Percentiles rank a stretch among this genome's conserved stretches.
These are phyloP conservation scores for Lordiphosa mommai DNA, from an alignment of 1,140 invertebrate species.

Conservation along the genomic window DNA sequence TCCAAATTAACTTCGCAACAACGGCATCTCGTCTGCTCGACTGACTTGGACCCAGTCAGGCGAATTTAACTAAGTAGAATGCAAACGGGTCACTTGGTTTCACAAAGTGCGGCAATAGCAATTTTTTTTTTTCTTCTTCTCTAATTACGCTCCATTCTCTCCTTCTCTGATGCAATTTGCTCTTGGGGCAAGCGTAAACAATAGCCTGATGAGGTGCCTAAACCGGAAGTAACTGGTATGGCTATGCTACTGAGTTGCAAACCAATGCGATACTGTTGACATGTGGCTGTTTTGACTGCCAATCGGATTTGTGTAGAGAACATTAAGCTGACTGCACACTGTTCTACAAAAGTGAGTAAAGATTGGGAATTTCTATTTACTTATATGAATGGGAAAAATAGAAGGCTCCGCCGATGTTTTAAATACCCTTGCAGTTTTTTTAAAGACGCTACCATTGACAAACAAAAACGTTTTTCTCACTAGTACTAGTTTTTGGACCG, in stretches of 20 bases:
- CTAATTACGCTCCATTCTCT: background rate
- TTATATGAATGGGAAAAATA: background rate
- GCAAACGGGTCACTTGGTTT: background rate
- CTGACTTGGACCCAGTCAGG: background rate
- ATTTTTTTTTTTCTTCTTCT: background rate
- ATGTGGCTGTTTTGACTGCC: background rate
- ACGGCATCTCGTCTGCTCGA: background rate
- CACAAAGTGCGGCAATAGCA: background rate
- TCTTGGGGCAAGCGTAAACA: no score
- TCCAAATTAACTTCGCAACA: conserved; percentile 16
- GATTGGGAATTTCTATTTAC: background rate
- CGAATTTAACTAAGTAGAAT: background rate
- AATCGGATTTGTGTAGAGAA: background rate
- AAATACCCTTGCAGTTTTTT: no score
- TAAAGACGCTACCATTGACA: no score
- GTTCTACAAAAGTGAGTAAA: background rate
- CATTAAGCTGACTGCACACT: background rate
- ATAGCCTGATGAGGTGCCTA: background rate
- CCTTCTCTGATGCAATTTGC: background rate
- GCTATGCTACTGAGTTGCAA: background rate
- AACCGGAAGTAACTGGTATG: background rate
- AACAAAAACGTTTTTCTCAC: no score
- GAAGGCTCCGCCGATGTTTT: no score
- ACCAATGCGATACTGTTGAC: background rate
- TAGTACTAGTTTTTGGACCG: no score